Evolutionary conservation across 1,140 invertebrate genomes (phyloP).

Genomic region (Drosophila burlai): DNA sequence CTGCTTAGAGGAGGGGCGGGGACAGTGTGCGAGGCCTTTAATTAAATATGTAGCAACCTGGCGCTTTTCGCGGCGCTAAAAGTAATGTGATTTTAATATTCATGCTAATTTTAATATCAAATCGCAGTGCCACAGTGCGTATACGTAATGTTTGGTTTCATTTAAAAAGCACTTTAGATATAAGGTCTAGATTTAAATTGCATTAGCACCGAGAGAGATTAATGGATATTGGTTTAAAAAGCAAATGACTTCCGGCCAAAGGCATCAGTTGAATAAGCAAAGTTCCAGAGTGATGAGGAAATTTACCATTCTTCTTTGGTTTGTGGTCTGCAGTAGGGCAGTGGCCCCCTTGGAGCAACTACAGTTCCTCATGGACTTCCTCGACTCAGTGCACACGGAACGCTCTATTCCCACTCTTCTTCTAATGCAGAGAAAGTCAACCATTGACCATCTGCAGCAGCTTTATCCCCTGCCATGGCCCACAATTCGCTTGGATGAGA

Average conservation of each 20-base stretch:
- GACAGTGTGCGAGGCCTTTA: constrained; percentile 40
- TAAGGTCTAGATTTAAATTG: constrained; percentile 20
- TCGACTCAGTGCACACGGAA: constrained; percentile 37
- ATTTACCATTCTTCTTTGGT: not conserved
- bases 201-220: constrained; percentile 20
- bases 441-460: constrained; percentile 21
- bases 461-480: constrained; percentile 33
- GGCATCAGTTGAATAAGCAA: constrained; percentile 13
- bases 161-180: constrained; percentile 44
- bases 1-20: not conserved
- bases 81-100: constrained; percentile 67
- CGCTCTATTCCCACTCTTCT: constrained; percentile 18
- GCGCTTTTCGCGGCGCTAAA: constrained; percentile 9
- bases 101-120: constrained; percentile 62
- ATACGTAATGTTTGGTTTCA: constrained; percentile 49
- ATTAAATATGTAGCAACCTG: constrained; percentile 56
- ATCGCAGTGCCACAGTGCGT: constrained; percentile 43
- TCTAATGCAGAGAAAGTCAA: constrained; percentile 35
- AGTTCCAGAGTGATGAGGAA: constrained; percentile 5
- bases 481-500: constrained; percentile 38
- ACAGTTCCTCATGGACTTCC: constrained; percentile 18
- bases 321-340: constrained; percentile 2
- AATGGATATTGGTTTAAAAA: constrained; percentile 27
- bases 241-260: not conserved
- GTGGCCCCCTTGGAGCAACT: not conserved